Conservation (phyloP, 2,797 vertebrate genomes). For the Sebastes trivittatus region DNA sequence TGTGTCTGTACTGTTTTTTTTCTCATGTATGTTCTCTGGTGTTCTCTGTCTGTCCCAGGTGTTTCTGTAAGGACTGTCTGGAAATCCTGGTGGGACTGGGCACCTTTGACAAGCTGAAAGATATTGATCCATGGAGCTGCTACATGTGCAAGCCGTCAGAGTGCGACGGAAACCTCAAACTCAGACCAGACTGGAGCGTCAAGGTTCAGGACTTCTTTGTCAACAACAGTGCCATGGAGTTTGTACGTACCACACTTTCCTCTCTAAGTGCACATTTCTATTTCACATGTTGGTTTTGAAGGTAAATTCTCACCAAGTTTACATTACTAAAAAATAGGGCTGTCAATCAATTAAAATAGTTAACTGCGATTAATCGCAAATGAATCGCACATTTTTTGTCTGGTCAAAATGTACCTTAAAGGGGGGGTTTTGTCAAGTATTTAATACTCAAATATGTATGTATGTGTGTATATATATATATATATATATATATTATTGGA, state of each 20-base stretch:
- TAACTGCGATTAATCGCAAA: too few relatives aligned
- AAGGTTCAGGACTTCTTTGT: conserved; percentile 92
- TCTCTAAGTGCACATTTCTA: background rate
- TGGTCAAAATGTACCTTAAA: too few relatives aligned
- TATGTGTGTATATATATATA: too few relatives aligned
- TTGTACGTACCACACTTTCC: conserved; percentile 81
- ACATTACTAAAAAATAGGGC: background rate
- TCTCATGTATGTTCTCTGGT: background rate
- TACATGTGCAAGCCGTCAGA: conserved; percentile 88
- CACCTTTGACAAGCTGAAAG: conserved; percentile 85
- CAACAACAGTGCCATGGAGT: conserved; percentile 89
- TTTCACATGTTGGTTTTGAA: background rate
- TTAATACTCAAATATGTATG: too few relatives aligned
- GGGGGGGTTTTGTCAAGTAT: too few relatives aligned
- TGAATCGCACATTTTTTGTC: too few relatives aligned
- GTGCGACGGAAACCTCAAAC: conserved; percentile 84
- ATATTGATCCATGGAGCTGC: conserved; percentile 94
- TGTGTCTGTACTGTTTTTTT: background rate
- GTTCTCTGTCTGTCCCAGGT: conserved; percentile 74
- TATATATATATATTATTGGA: too few relatives aligned
- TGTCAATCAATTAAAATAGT: background rate
- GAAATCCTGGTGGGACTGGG: conserved; percentile 87
- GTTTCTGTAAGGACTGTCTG: conserved; percentile 95
- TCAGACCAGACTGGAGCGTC: conserved; percentile 89
- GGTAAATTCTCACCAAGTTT: background rate